Evolutionary conservation across 1,140 invertebrate species (phyloP).

Genomic region (Arion vulgaris): DNA sequence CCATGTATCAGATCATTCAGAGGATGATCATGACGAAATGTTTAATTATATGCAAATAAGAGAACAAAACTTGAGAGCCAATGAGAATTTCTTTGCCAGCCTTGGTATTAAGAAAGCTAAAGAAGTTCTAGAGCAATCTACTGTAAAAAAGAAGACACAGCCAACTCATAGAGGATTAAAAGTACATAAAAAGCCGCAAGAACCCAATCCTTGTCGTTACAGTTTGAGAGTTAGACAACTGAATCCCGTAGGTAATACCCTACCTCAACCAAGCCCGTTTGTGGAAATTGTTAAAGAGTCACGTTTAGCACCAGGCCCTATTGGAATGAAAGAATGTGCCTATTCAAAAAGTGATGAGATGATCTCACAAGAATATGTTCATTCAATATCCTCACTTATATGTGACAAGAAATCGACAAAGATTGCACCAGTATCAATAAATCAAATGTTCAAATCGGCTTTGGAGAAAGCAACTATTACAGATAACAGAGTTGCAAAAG

Average conservation of each 20-base stretch:
- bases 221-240: conserved; percentile 28
- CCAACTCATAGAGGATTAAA: conserved; percentile 26
- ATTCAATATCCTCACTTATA: not conserved
- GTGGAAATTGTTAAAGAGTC: not conserved
- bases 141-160: not conserved
- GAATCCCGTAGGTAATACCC: conserved; percentile 10
- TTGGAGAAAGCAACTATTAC: conserved; percentile 46
- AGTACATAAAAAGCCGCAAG: conserved; percentile 6
- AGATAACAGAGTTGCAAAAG: conserved; percentile 57
- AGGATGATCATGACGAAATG: not conserved
- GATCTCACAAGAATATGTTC: not conserved
- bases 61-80: conserved; percentile 21
- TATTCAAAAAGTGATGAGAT: conserved; percentile 16
- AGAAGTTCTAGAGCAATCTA: not conserved
- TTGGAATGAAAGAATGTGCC: conserved; percentile 18
- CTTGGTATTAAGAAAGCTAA: conserved; percentile 20
- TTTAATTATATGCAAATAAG: conserved; percentile 21
- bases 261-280: conserved; percentile 18
- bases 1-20: too few relatives aligned
- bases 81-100: conserved; percentile 33
- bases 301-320: conserved; percentile 31
- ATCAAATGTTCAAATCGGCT: not conserved
- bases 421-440: not conserved
- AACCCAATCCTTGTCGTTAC: not conserved
- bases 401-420: not conserved